Evolutionary conservation across 2,113 vertebrate species (phyloP).

Genomic region (Gracilinanus agilis): DNA sequence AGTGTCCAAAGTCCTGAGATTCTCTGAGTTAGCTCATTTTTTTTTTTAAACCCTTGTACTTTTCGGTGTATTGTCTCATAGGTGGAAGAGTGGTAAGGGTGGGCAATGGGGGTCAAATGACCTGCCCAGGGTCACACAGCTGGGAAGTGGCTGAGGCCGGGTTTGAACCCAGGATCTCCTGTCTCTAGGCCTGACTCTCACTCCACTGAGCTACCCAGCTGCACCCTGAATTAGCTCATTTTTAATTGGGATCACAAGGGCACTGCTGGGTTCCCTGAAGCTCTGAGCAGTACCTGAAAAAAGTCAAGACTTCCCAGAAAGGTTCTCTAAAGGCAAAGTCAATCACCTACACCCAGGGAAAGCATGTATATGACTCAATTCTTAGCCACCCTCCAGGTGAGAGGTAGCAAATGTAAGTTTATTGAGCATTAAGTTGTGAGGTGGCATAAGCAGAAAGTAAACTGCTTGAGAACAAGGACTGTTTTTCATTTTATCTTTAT

Average conservation of each 20-base stretch:
- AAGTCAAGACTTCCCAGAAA: background rate
- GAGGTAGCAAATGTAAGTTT: background rate
- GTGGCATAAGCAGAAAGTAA: background rate
- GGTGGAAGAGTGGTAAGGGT: too few relatives aligned
- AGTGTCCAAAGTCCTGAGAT: background rate
- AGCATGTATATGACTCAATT: background rate
- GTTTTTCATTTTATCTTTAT: background rate
- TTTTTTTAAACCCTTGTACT: too few relatives aligned
- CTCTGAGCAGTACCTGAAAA: background rate
- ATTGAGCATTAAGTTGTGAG: background rate
- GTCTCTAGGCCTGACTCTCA: too few relatives aligned
- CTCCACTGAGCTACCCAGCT: too few relatives aligned
- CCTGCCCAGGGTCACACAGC: too few relatives aligned
- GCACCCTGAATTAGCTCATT: background rate
- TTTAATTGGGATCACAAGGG: background rate
- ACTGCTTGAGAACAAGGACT: background rate
- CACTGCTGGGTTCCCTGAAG: background rate
- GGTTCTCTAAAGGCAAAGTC: background rate
- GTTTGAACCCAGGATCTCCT: too few relatives aligned
- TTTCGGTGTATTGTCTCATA: too few relatives aligned
- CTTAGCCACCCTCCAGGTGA: background rate
- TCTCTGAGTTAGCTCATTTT: background rate
- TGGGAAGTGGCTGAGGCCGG: too few relatives aligned
- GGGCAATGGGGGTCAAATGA: too few relatives aligned
- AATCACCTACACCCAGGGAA: background rate